Conservation (phyloP, 2,888 invertebrate species). For the Drosophila paranaensis region DNA sequence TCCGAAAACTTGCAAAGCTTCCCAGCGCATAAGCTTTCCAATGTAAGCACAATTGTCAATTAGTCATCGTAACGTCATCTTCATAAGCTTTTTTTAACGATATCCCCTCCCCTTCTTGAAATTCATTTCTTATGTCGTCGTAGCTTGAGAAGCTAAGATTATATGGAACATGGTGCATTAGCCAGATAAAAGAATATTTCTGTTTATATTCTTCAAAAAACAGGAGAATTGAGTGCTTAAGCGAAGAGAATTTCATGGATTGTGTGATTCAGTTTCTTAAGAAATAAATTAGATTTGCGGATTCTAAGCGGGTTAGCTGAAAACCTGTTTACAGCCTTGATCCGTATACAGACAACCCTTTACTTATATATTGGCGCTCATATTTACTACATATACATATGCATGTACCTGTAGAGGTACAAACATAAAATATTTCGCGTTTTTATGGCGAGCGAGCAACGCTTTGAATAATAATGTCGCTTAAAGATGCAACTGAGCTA, state of each 20-base stretch:
- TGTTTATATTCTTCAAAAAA: neutral
- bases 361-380: neutral
- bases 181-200: too few relatives aligned
- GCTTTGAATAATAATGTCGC: conserved; percentile 23
- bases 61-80: conserved; percentile 3
- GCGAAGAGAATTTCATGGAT: neutral
- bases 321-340: conserved; percentile 11
- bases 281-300: conserved; percentile 6
- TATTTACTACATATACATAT: neutral
- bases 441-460: conserved; percentile 20
- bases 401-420: conserved; percentile 4
- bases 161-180: neutral
- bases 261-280: conserved; percentile 2
- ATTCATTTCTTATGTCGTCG: neutral
- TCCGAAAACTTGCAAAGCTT: neutral
- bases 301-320: conserved; percentile 5
- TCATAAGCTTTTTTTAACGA: neutral
- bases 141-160: neutral
- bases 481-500: conserved; percentile 16
- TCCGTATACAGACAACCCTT: neutral
- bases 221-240: neutral
- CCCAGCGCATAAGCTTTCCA: neutral
- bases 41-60: neutral
- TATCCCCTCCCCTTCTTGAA: neutral
- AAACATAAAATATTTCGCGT: conserved; percentile 13